Percentiles rank a stretch among this genome's conserved stretches.
Conservation (phyloP, 2,797 vertebrate genomes). For the Anas flavirostris region DNA sequence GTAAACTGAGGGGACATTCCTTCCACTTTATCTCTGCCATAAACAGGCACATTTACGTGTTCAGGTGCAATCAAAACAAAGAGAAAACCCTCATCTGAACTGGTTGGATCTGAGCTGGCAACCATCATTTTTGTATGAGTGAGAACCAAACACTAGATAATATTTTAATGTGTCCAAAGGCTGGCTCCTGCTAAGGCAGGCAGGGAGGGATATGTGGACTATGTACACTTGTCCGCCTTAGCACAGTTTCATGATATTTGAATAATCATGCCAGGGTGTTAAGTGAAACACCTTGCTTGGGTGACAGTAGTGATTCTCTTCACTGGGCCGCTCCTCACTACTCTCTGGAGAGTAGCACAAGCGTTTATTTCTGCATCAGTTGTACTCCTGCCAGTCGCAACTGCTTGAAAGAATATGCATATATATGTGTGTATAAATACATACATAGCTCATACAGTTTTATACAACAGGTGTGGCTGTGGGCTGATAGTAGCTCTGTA, state of each 20-base stretch:
- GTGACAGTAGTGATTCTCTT: not conserved
- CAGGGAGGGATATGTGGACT: not conserved
- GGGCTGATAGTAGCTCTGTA: not conserved
- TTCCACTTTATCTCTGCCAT: not conserved
- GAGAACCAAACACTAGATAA: not conserved
- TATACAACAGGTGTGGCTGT: not conserved
- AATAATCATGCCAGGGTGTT: not conserved
- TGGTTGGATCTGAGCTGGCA: not conserved
- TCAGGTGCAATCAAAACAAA: not conserved
- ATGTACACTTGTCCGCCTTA: not conserved
- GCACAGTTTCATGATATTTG: no score
- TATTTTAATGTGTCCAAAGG: not conserved
- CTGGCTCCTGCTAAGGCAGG: not conserved
- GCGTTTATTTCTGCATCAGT: not conserved
- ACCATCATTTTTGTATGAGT: not conserved
- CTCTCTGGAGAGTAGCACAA: not conserved
- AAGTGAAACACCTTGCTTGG: not conserved
- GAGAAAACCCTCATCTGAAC: not conserved
- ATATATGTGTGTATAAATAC: no score
- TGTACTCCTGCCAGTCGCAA: not conserved
- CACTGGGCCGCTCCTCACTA: not conserved
- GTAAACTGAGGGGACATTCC: constrained; percentile 7
- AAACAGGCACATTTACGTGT: not conserved
- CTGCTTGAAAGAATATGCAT: not conserved
- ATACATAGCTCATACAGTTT: not conserved